Percentiles rank a stretch among this genome's conserved stretches.
These are phyloP conservation scores for Gymnogyps californianus DNA, from an alignment of 2,113 vertebrate genomes.

Conservation along the genomic window DNA sequence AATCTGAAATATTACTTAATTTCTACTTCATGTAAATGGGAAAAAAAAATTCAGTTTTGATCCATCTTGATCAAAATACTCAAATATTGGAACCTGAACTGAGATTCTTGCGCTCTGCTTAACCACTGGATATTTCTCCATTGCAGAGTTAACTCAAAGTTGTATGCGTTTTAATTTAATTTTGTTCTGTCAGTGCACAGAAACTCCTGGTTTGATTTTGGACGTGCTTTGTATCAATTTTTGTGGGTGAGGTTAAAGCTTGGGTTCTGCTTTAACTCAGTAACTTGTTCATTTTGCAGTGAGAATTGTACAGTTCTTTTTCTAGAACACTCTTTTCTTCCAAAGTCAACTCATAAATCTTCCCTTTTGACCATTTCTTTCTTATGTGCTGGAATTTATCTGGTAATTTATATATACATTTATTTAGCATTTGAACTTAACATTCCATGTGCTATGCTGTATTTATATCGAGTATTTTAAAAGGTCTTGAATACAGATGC, in stretches of 20 bases:
- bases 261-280: background rate
- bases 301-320: background rate
- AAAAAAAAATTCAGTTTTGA: background rate
- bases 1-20: background rate
- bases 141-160: background rate
- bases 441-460: background rate
- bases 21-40: background rate
- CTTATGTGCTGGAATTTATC: background rate
- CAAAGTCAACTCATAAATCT: background rate
- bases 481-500: background rate
- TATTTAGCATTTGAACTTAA: constrained; percentile 15
- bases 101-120: background rate
- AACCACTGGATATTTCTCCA: background rate
- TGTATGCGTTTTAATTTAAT: background rate
- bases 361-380: background rate
- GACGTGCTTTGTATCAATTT: background rate
- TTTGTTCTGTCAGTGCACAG: background rate
- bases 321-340: background rate
- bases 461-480: background rate
- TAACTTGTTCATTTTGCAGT: background rate
- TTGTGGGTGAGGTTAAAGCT: background rate
- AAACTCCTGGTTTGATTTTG: background rate
- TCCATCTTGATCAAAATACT: background rate
- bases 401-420: constrained; percentile 2
- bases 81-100: background rate